phyloP scores from a whole-genome alignment of 2,797 vertebrate genomes.

The Todus mexicanus region DNA sequence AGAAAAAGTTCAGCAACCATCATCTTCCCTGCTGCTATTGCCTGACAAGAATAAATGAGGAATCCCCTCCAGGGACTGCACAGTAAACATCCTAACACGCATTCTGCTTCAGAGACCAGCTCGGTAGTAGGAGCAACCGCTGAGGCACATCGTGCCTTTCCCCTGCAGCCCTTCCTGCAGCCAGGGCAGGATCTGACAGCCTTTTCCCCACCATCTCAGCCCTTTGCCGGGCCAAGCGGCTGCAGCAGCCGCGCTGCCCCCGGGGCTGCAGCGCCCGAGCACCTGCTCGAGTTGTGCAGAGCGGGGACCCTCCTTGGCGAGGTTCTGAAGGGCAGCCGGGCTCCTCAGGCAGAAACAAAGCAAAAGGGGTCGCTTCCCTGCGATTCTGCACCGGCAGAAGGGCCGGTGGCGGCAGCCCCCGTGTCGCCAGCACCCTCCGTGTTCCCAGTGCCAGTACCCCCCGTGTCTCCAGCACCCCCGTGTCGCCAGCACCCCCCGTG shows the following conservation, averaged over 20 bases:
- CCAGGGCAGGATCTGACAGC: not conserved
- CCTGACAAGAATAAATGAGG: slow-evolving; percentile 22
- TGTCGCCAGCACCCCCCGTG: no score
- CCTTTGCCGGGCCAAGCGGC: not conserved
- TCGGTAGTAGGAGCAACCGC: not conserved
- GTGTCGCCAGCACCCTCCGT: no score
- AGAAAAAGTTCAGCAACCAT: slow-evolving; percentile 34
- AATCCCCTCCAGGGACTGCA: not conserved
- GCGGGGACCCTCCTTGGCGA: not conserved
- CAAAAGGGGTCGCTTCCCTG: not conserved
- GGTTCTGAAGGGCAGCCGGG: not conserved
- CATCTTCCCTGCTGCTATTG: slow-evolving; percentile 14
- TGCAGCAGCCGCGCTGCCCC: not conserved
- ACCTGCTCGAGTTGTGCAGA: not conserved
- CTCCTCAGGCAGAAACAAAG: not conserved
- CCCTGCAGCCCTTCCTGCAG: not conserved
- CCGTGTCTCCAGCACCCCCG: no score
- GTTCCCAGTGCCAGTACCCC: no score
- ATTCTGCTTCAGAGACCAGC: not conserved
- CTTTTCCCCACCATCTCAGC: no score
- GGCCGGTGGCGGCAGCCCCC: rapidly evolving
- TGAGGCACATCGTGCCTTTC: not conserved
- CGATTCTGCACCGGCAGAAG: not conserved
- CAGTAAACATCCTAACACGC: not conserved
- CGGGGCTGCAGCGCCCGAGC: not conserved